Evolutionary conservation across 2,797 vertebrate genomes (phyloP), one percentile per base, ranked within the genome.

Genomic region (Nannoperca australis): DNA sequence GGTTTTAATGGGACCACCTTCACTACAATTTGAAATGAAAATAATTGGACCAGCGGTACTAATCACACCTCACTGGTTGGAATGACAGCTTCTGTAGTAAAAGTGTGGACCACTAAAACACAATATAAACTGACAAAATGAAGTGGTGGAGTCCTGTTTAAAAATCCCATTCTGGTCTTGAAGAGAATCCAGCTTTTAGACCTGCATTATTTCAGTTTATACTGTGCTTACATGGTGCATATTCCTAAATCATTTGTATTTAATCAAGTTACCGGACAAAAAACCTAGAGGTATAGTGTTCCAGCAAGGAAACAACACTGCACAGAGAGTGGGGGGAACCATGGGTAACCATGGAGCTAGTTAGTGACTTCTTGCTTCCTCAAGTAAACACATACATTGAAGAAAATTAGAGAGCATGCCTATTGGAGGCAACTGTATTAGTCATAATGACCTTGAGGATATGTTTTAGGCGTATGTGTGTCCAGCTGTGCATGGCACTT

Each of bases 371-470:
- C 20, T 12, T 74, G 24, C 10, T 36, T 60, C 13, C 61, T 45
- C 18, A 44, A 66, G 14, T 44, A 36, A 61, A 5, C 36, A 55
- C 30, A 51, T 13, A 11, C 27, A 42, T 18, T 34, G 17, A 53
- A 60, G 59, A 30, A 58, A 45, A 30, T 12, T 13, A 47, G 27
- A 51, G 18, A 24, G 38, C 20, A 24, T 44, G 55, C 11, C 70
- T 8, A 51, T 8, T 50, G 11, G 53, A 47, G n/a, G 44, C 20
- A 30, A 32, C 1, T 44, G 36, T 42, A 9, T 4, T 55, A 27
- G 20, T 17, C 18, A 17, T 30, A 14, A 49, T 68, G 44, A 75
- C 60, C 42, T 62, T 47, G 38, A 60, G 56, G 34, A 70, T 17
- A 51, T 22, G 38, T 38, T 40, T 42, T 12, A 27, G 10, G 7